Evolutionary conservation across 2,797 vertebrate species (phyloP).

Genomic region (Pyrocephalus nanus): DNA sequence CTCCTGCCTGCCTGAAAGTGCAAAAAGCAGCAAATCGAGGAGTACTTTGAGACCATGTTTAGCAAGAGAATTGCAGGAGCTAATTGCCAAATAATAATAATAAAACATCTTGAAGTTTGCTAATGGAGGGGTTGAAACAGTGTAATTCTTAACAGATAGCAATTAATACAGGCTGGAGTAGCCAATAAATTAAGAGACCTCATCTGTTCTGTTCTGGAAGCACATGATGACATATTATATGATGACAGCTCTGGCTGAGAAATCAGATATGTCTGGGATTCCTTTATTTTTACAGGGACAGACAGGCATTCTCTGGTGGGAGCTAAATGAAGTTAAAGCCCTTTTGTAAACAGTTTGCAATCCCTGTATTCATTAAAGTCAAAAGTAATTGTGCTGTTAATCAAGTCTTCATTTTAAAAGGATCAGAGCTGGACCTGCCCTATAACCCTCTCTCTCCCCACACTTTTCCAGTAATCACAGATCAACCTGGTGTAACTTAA

Average conservation of each 20-base stretch:
- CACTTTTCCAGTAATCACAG: neutral
- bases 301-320: neutral
- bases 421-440: slow-evolving; percentile 19
- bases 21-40: neutral
- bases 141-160: slow-evolving; percentile 53
- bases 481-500: neutral
- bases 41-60: neutral
- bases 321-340: neutral
- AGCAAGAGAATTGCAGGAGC: slow-evolving; percentile 55
- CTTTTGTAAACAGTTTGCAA: slow-evolving; percentile 28
- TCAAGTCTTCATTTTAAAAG: slow-evolving; percentile 38
- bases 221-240: neutral
- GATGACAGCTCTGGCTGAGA: slow-evolving; percentile 15
- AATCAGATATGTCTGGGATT: slow-evolving; percentile 29
- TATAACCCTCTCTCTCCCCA: neutral
- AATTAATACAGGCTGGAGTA: slow-evolving; percentile 49
- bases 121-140: slow-evolving; percentile 59
- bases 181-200: slow-evolving; percentile 20
- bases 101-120: slow-evolving; percentile 58
- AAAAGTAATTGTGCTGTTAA: slow-evolving; percentile 4
- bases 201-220: slow-evolving; percentile 11
- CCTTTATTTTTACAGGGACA: neutral
- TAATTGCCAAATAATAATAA: slow-evolving; percentile 70
- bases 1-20: neutral
- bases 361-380: slow-evolving; percentile 3